These are phyloP conservation scores for Eupithecia insigniata DNA, from an alignment of 2,888 invertebrate genomes.

Conservation along the genomic window DNA sequence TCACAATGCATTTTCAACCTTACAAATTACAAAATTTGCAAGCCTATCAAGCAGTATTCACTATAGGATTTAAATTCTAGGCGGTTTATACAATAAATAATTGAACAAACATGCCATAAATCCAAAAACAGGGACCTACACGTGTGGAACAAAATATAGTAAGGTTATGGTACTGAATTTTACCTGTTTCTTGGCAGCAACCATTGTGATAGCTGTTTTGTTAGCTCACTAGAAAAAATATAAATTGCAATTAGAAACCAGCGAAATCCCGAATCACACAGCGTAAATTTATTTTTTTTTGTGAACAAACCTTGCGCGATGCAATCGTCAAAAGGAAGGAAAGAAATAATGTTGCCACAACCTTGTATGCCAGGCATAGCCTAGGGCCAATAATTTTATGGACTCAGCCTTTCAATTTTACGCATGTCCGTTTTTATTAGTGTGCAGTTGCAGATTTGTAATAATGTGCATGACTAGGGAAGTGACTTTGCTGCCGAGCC, in stretches of 20 bases:
- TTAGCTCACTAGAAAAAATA: slow-evolving; percentile 37
- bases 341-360: not conserved
- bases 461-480: no score
- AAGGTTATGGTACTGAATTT: slow-evolving; percentile 42
- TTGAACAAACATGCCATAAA: slow-evolving; percentile 61
- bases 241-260: not conserved
- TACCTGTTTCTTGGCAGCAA: slow-evolving; percentile 94
- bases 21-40: slow-evolving; percentile 66
- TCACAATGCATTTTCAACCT: slow-evolving; percentile 73
- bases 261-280: not conserved
- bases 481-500: no score
- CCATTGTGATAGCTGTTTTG: slow-evolving; percentile 83
- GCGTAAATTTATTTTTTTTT: not conserved
- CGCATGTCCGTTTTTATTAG: no score
- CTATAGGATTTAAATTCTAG: slow-evolving; percentile 62
- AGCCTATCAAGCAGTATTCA: slow-evolving; percentile 76
- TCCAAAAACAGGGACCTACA: slow-evolving; percentile 50
- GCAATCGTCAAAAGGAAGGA: slow-evolving; percentile 6
- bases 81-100: slow-evolving; percentile 50
- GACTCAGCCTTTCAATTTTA: no score
- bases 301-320: not conserved
- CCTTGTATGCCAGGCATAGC: no score
- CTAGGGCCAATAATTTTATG: no score
- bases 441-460: no score
- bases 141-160: slow-evolving; percentile 6